Evolutionary conservation across 2,113 vertebrate species (phyloP).

Genomic region (Salvelinus fontinalis): DNA sequence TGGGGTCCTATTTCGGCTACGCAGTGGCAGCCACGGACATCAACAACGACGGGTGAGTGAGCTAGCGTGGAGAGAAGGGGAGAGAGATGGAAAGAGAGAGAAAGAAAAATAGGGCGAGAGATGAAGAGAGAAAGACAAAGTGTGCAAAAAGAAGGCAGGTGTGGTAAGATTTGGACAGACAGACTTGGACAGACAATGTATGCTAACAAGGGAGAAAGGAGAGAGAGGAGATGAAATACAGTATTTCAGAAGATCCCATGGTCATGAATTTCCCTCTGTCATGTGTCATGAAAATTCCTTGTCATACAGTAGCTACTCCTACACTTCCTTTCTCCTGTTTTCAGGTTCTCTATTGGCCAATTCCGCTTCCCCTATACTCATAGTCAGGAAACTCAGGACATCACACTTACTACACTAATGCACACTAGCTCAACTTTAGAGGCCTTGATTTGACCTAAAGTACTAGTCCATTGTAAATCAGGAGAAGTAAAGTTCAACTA

Average conservation of each 20-base stretch:
- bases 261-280: background rate
- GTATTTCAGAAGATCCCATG: background rate
- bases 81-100: background rate
- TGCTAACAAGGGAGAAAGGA: constrained; percentile 6
- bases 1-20: constrained; percentile 91
- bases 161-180: background rate
- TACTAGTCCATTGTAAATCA: background rate
- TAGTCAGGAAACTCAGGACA: no score
- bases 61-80: background rate
- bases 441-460: background rate
- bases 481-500: no score
- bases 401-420: no score
- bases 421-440: no score
- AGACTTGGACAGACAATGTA: background rate
- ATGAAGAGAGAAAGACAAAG: constrained; percentile 1
- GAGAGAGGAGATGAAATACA: background rate
- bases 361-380: constrained; percentile 29
- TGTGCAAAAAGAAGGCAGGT: background rate
- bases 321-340: background rate
- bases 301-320: background rate
- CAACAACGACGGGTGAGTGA: constrained; percentile 87
- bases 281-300: constrained; percentile 20
- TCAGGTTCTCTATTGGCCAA: background rate
- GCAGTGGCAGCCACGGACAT: constrained; percentile 84
- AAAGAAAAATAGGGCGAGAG: background rate